Percentiles rank a stretch among this genome's conserved stretches.
Evolutionary conservation across 1,140 invertebrate species (phyloP).

Genomic region (Tetragnatha versicolor): DNA sequence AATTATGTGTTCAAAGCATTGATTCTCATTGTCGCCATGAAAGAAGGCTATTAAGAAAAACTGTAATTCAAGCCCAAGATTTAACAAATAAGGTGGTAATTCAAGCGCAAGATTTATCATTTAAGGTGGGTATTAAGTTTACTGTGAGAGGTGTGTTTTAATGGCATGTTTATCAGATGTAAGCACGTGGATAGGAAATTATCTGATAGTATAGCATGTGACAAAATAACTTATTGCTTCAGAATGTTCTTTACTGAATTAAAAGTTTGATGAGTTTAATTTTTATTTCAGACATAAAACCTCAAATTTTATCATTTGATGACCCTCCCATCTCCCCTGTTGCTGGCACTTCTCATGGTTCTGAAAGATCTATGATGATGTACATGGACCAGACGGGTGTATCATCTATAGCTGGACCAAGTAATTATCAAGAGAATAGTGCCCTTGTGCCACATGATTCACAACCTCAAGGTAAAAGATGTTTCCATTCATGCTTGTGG

Average conservation of each 20-base stretch:
- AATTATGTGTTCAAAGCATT: constrained; percentile 53
- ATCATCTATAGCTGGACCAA: constrained; percentile 54
- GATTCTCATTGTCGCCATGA: constrained; percentile 54
- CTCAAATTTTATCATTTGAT: constrained; percentile 50
- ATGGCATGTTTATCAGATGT: not conserved
- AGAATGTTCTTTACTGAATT: not conserved
- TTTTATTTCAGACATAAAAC: constrained; percentile 51
- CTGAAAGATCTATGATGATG: constrained; percentile 55
- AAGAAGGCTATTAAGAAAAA: constrained; percentile 36
- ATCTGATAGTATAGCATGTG: not conserved
- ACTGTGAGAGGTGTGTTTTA: not conserved
- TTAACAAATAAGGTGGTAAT: no score
- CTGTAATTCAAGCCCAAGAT: not conserved
- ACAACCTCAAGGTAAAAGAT: constrained; percentile 55
- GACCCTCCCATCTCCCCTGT: constrained; percentile 55
- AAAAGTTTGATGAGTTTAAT: not conserved
- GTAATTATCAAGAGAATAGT: constrained; percentile 55
- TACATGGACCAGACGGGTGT: constrained; percentile 56
- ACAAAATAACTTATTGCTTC: not conserved
- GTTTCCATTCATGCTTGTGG: not conserved
- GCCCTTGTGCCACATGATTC: constrained; percentile 44
- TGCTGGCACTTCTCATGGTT: constrained; percentile 49
- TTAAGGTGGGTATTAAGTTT: constrained; percentile 30
- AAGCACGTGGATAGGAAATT: not conserved
- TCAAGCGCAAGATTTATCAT: no score